A percentile compares a stretch with the other conserved stretches of the same genome.
phyloP scores from a whole-genome alignment of 2,888 invertebrate genomes.

The Torymus tubicola region DNA sequence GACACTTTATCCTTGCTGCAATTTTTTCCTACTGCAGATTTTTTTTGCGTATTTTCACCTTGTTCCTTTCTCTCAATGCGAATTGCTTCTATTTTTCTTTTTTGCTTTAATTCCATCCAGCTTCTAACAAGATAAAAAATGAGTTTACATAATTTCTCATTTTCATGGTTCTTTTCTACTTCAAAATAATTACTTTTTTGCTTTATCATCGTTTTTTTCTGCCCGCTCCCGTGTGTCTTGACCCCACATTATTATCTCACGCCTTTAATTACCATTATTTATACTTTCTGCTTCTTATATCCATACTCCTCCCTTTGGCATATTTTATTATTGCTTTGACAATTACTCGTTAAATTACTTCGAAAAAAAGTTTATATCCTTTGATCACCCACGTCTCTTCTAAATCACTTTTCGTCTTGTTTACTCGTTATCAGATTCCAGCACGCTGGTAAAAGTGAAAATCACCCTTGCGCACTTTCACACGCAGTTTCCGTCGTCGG shows the following conservation, averaged over 20 bases:
- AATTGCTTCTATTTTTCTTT: constrained; percentile 8
- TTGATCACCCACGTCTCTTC: background rate
- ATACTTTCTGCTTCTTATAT: constrained; percentile 27
- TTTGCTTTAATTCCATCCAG: constrained; percentile 13
- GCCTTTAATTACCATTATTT: constrained; percentile 36
- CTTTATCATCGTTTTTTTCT: constrained; percentile 21
- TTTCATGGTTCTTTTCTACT: constrained; percentile 8
- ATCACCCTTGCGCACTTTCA: constrained; percentile 41
- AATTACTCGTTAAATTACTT: too few relatives aligned
- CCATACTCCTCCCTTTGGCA: background rate
- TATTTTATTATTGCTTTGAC: too few relatives aligned
- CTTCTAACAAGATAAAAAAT: constrained; percentile 29
- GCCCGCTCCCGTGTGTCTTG: background rate
- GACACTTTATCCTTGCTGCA: constrained; percentile 38
- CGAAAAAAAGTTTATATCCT: too few relatives aligned
- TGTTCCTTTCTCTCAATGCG: background rate
- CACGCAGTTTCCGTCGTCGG: constrained; percentile 40
- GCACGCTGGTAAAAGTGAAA: constrained; percentile 47
- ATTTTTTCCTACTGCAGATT: constrained; percentile 12
- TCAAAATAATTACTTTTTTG: constrained; percentile 1
- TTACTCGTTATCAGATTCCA: constrained; percentile 46
- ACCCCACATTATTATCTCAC: constrained; percentile 42
- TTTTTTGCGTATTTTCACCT: background rate
- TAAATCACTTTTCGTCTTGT: background rate
- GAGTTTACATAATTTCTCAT: constrained; percentile 54